Base-by-base conservation (phyloP, 2,888 invertebrate genomes). In the Eurytoma californica region DNA sequence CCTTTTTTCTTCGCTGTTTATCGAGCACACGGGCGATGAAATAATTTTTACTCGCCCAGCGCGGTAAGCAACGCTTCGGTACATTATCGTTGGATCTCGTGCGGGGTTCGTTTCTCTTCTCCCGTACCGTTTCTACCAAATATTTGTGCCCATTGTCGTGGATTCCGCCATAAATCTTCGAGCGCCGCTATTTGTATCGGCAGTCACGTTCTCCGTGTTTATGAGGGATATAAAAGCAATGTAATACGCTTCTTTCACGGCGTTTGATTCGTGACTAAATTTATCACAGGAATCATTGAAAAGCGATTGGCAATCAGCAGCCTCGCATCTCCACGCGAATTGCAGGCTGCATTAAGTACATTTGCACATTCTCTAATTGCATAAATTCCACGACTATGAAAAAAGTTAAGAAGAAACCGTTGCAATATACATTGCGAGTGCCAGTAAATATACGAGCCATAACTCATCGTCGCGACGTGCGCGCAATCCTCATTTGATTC, bases 21-120 rank as follows among this genome's bases (percentile, higher is more conserved):
- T 39, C 39, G 39, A 9, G 65, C 24, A 20, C 69, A 47, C 30
- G 0, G 57, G 58, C 65, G 57, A 57, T 58, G 61, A 67, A 72
- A 72, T 78, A 16, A 78, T 67, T 72, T 79, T 70, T 66, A 65
- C 47, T 13, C n/a, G 16, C 30, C 18, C 0, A 49, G 63, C 55
- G 28, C 28, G n/a, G 12, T 16, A 7, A n/a, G 3, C 68, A 24
- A 9, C 51, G 30, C 72, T 66, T 16, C 70, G 9, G 18, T 47
- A 60, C 39, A 72, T 70, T 77, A 5, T n/a, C 68, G 49, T 13
- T 24, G 49, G 16, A 53, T 47, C 58, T 70, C 39, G 39, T 63
- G 9, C 20, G 18, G 18, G 51, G 28, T 18, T 30, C 49, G 9
- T n/a, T 53, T 20, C 30, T 30, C 24, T 67, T 55, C 20, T 24